Conservation (phyloP, 2,888 invertebrate genomes). For the Bhutanitis thaidina region DNA sequence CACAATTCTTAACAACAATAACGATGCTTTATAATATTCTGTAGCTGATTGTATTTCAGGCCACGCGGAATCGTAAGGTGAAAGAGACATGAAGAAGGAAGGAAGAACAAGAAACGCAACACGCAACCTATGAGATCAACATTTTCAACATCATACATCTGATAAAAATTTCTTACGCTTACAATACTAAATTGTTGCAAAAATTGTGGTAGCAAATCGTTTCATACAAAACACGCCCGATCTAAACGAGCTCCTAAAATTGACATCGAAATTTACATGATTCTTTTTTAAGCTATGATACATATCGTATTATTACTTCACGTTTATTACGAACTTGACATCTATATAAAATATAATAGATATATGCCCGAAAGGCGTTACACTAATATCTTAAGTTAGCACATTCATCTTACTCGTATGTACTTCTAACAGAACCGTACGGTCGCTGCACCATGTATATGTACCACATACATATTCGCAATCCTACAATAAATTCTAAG, state of each 20-base stretch:
- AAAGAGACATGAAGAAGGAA: conserved; percentile 29
- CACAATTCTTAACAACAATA: conserved; percentile 63
- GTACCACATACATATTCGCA: conserved; percentile 31
- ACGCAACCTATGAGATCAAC: conserved; percentile 39
- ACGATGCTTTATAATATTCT: conserved; percentile 27
- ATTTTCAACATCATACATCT: conserved; percentile 55
- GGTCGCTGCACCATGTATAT: conserved; percentile 22
- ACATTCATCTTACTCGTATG: background rate
- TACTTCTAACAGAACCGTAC: background rate
- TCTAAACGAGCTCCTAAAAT: conserved; percentile 66
- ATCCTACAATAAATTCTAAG: conserved; percentile 38
- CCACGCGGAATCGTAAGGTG: conserved; percentile 24
- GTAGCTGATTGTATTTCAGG: conserved; percentile 1
- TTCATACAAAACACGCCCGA: conserved; percentile 57
- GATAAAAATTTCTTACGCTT: conserved; percentile 56
- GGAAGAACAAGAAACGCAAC: conserved; percentile 35
- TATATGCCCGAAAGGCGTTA: conserved; percentile 24
- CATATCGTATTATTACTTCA: conserved; percentile 50
- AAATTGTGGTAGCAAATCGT: conserved; percentile 69
- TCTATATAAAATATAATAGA: conserved; percentile 69
- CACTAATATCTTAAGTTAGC: conserved; percentile 1
- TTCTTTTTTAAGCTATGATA: conserved; percentile 70
- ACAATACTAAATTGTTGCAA: conserved; percentile 61
- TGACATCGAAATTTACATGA: conserved; percentile 77
- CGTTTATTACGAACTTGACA: conserved; percentile 60